Conservation (phyloP, 1,140 invertebrate species). For the Trichonephila clavipes region DNA sequence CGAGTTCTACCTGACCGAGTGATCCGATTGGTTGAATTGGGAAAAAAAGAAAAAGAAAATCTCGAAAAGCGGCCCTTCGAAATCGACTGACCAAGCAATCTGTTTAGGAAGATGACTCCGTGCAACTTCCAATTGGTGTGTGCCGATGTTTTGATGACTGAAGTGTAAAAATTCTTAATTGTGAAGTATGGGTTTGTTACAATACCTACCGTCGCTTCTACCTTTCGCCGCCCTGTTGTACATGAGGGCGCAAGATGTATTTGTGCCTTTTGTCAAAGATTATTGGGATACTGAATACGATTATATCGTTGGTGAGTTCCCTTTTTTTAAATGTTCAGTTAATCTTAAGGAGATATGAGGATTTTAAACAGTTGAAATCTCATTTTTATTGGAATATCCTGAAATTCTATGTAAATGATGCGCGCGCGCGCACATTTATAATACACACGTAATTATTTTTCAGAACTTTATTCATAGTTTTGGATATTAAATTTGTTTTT, state of each 20-base stretch:
- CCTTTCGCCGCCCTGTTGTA: constrained; percentile 75
- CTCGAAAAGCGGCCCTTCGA: neutral
- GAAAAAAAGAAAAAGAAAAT: neutral
- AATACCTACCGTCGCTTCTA: constrained; percentile 72
- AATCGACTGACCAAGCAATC: constrained; percentile 4
- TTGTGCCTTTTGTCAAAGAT: constrained; percentile 82
- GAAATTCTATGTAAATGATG: too few species aligned
- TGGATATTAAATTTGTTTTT: too few species aligned
- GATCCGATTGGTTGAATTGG: neutral
- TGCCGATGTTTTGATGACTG: neutral
- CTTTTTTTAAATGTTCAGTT: neutral
- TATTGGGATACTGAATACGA: constrained; percentile 88
- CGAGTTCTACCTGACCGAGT: neutral
- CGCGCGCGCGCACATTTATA: too few species aligned
- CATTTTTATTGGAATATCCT: too few species aligned
- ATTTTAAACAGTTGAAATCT: too few species aligned
- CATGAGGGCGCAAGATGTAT: constrained; percentile 64
- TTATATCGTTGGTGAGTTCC: constrained; percentile 84
- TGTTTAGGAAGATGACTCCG: neutral
- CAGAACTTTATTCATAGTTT: too few species aligned
- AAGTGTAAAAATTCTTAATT: neutral
- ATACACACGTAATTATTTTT: too few species aligned
- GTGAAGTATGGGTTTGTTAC: constrained; percentile 79
- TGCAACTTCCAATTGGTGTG: neutral
- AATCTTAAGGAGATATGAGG: too few species aligned